Evolutionary conservation across 2,888 invertebrate genomes (phyloP), one percentile per base, ranked within the genome.

Genomic region (Artemia sinica): DNA sequence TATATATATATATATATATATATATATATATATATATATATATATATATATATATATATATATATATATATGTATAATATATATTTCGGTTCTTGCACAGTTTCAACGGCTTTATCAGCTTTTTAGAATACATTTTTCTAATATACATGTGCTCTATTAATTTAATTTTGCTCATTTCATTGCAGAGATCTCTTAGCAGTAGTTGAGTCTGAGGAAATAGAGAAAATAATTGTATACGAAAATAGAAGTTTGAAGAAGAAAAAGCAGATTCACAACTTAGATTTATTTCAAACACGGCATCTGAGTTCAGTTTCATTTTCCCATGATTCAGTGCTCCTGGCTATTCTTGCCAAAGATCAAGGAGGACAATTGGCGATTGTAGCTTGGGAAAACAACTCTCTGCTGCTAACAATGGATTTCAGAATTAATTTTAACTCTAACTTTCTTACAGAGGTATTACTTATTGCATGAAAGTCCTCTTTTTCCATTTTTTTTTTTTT

Each of bases 141-240:
- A 52, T 2, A n/a, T 52, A 58, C 9, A 8, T 58, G 58, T 58
- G 58, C 8, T 58, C 9, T 58, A 58, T 58, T 58, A 14, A 14
- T 18, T 18, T 58, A 58, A 58, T 18, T 58, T 58, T 8, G 10
- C n/a, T 58, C 10, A n/a, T 58, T 9, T 58, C 4, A 28, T 8
- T 58, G 9, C 58, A 58, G 58, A 18, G 58, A 58, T 14, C 18
- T 14, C 58, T 18, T 58, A 58, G 58, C 58, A n/a, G 58, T 58
- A n/a, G 58, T 58, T 1, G 58, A 58, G 18, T 14, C 58, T 58
- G 58, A 58, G 14, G 14, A 58, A 10, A 18, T 9, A 58, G 18
- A 58, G 58, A 58, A n/a, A 8, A 58, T 58, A n/a, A n/a, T 58
- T 18, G 1, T 58, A n/a, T 58, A 14, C 18, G 58, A 58, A 14